Evolutionary conservation across 2,888 invertebrate species (phyloP).

Genomic region (Clostera curtula): DNA sequence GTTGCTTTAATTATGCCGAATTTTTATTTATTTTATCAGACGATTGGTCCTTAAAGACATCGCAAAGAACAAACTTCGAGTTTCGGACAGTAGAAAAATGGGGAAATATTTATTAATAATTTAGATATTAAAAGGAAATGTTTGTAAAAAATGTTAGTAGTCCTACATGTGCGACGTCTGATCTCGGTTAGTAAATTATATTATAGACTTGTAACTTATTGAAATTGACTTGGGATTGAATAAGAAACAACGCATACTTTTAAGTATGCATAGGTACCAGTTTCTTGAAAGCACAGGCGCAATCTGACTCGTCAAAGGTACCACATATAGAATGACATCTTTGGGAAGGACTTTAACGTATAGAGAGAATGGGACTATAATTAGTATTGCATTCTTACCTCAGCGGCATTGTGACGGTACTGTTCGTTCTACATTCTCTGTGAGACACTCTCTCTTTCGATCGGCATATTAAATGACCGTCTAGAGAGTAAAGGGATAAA

Average conservation of each 20-base stretch:
- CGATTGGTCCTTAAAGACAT: no score
- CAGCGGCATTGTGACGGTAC: slow-evolving; percentile 67
- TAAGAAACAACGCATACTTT: slow-evolving; percentile 23
- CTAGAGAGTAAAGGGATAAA: slow-evolving; percentile 79
- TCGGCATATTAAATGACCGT: slow-evolving; percentile 79
- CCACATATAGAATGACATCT: slow-evolving; percentile 13
- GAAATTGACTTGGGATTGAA: slow-evolving; percentile 7
- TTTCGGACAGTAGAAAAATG: no score
- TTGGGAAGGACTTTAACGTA: slow-evolving; percentile 18
- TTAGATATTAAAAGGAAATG: no score
- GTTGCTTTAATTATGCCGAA: no score
- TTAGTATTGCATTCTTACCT: slow-evolving; percentile 68
- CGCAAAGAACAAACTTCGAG: no score
- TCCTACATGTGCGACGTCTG: no score
- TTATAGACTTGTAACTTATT: no score
- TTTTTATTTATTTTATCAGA: no score
- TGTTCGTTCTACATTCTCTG: slow-evolving; percentile 75
- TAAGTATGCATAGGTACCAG: slow-evolving; percentile 18
- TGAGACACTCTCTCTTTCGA: slow-evolving; percentile 74
- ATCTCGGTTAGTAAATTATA: no score
- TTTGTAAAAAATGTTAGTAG: no score
- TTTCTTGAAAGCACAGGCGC: slow-evolving; percentile 15
- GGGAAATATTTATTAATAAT: no score
- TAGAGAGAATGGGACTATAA: slow-evolving; percentile 49
- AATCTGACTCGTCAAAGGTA: slow-evolving; percentile 25